Base-by-base conservation (phyloP, 2,113 vertebrate species). In the Stegostoma tigrinum region DNA sequence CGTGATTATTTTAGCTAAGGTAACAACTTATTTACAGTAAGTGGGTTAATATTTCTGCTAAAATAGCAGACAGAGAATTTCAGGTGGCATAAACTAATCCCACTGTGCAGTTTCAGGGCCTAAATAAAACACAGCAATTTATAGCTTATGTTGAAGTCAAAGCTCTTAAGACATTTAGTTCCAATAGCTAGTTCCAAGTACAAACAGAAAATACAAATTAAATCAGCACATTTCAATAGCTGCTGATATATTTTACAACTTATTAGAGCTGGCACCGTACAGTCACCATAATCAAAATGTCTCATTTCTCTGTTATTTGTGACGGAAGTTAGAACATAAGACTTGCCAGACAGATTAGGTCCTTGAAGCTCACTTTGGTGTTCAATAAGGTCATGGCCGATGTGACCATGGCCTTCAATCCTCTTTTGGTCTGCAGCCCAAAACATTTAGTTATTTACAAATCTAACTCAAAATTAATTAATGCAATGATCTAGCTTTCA, bases 41-140 rank as follows among this genome's bases (percentile, higher is more conserved):
- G 38, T 83, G 80, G 85, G 85, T 87, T 87, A 87, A 87, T 87
- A 52, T 42, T 87, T 87, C 42, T 87, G 21, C 45, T 52, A 87
- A 87, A 87, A 87, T 87, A 87, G 85, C 48, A 87, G 24, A 30
- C 45, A 12, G 85, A 52, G 24, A 87, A 87, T 87, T 87, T 87
- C 85, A 27, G 48, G 52, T 87, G 85, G 52, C 24, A 8, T 87
- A 52, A 27, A 8, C 85, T 52, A 48, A 24, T 87, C 85, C 85
- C 85, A 52, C 42, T 8, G 6, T 87, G 85, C 52, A 87, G 52
- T 87, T 87, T 87, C 85, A 87, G 42, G 8, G 24, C 19, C 85
- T 87, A 52, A 52, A 87, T 87, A 27, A 87, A 87, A 52, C 42
- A 12, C 42, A 87, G 24, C 42, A 52, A 52, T 52, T 27, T 87